These are phyloP conservation scores for Tenualosa ilisha DNA, from an alignment of 2,797 vertebrate genomes.

Conservation along the genomic window DNA sequence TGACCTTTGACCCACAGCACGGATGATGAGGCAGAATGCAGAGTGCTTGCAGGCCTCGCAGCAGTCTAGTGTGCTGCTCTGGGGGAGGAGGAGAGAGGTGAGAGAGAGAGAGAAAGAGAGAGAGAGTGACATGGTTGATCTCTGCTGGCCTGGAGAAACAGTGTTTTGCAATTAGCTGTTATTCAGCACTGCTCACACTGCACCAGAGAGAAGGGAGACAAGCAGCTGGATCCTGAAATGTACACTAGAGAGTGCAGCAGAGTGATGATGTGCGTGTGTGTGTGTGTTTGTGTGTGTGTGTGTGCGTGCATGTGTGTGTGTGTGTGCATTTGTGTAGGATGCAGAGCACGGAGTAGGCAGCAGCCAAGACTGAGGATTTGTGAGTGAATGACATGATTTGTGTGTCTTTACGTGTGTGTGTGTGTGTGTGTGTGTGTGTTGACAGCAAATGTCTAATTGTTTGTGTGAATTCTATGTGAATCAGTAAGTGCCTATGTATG, in stretches of 20 bases:
- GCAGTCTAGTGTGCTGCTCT: neutral
- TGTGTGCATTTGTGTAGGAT: neutral
- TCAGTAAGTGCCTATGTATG: neutral
- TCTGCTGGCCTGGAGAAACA: neutral
- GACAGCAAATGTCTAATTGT: too few species aligned
- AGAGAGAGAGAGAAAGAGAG: neutral
- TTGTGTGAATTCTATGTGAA: neutral
- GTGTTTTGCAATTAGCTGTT: neutral
- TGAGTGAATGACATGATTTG: too few species aligned
- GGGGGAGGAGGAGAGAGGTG: too few species aligned
- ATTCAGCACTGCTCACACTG: neutral
- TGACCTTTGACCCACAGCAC: neutral
- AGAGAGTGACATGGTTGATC: neutral
- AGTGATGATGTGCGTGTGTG: neutral
- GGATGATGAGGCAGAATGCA: neutral
- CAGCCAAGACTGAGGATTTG: too few species aligned
- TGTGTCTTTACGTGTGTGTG: neutral
- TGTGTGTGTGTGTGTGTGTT: neutral
- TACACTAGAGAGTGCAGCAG: neutral
- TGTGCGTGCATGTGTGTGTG: neutral
- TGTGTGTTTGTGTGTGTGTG: neutral
- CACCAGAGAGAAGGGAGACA: neutral
- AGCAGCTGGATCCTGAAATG: neutral
- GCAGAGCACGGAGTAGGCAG: too few species aligned
- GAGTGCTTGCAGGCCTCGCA: neutral